Evolutionary conservation across 2,113 vertebrate genomes (phyloP).

Genomic region (Campylomormyrus tamandua): DNA sequence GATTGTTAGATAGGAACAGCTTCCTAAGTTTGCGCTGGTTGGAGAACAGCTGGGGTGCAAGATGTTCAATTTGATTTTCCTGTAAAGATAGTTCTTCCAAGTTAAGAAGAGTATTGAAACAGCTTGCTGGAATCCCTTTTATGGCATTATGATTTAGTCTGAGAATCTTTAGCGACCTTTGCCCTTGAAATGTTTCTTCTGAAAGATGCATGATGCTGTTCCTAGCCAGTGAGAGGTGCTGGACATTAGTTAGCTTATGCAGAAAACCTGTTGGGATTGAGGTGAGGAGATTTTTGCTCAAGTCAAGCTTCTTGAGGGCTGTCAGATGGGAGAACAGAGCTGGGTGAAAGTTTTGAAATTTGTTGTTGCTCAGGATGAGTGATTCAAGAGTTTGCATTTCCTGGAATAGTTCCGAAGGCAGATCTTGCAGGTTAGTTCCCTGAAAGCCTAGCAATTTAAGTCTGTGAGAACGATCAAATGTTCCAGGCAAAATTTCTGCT

Average conservation of each 20-base stretch:
- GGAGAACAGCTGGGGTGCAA: conserved; percentile 66
- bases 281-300: conserved; percentile 14
- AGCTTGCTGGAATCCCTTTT: conserved; percentile 57
- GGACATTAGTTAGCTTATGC: conserved; percentile 33
- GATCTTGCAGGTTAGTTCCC: conserved; percentile 42
- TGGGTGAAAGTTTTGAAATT: background rate
- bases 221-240: conserved; percentile 66
- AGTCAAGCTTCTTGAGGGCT: background rate
- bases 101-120: conserved; percentile 63
- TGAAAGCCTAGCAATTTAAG: conserved; percentile 36
- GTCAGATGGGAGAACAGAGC: background rate
- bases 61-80: conserved; percentile 68
- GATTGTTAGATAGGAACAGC: conserved; percentile 81
- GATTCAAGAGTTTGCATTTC: conserved; percentile 50
- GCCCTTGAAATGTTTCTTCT: conserved; percentile 58
- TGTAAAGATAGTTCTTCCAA: conserved; percentile 77
- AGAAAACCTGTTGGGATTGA: conserved; percentile 1
- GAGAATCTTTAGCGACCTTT: conserved; percentile 64
- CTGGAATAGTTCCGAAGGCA: conserved; percentile 63
- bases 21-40: conserved; percentile 69
- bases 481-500: conserved; percentile 44
- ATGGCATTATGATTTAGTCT: conserved; percentile 74
- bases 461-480: conserved; percentile 47
- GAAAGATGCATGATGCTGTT: conserved; percentile 67
- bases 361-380: conserved; percentile 10